phyloP scores from a whole-genome alignment of 2,113 vertebrate genomes.

The Salvelinus sp. region DNA sequence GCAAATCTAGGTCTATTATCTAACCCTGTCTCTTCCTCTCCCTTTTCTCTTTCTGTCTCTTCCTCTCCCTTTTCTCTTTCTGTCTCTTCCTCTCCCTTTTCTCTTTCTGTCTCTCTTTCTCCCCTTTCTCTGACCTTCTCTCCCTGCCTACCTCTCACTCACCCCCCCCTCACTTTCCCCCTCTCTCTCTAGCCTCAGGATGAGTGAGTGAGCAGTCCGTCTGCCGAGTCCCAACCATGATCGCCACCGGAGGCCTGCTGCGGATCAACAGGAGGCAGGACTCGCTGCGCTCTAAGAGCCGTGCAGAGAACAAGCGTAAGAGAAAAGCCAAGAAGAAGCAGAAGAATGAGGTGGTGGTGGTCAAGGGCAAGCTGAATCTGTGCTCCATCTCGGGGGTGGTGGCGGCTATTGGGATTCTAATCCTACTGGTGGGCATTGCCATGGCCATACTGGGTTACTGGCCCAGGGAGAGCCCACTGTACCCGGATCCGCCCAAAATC shows the following conservation, averaged over 20 bases:
- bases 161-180: slow-evolving; percentile 12
- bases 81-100: not conserved
- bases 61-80: not conserved
- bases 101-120: not conserved
- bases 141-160: not conserved
- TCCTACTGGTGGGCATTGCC: slow-evolving; percentile 86
- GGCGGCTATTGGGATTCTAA: slow-evolving; percentile 85
- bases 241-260: slow-evolving; percentile 94
- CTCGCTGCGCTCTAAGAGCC: slow-evolving; percentile 80
- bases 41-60: not conserved
- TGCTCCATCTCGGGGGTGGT: slow-evolving; percentile 88
- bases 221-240: slow-evolving; percentile 77
- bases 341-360: slow-evolving; percentile 91
- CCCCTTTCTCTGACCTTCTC: slow-evolving; percentile 3
- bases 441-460: slow-evolving; percentile 94
- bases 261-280: slow-evolving; percentile 93
- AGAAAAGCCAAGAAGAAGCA: slow-evolving; percentile 86
- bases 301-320: slow-evolving; percentile 79
- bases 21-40: slow-evolving; percentile 8
- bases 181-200: slow-evolving; percentile 40
- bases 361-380: slow-evolving; percentile 91
- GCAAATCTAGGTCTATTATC: not conserved
- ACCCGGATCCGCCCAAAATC: slow-evolving; percentile 35
- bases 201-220: slow-evolving; percentile 46
- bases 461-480: slow-evolving; percentile 77